Percentiles rank a stretch among this genome's conserved stretches.
These are phyloP conservation scores for Ephydatia muelleri DNA, from an alignment of 37 sponge, comb jelly and placozoan genomes.

Conservation along the genomic window DNA sequence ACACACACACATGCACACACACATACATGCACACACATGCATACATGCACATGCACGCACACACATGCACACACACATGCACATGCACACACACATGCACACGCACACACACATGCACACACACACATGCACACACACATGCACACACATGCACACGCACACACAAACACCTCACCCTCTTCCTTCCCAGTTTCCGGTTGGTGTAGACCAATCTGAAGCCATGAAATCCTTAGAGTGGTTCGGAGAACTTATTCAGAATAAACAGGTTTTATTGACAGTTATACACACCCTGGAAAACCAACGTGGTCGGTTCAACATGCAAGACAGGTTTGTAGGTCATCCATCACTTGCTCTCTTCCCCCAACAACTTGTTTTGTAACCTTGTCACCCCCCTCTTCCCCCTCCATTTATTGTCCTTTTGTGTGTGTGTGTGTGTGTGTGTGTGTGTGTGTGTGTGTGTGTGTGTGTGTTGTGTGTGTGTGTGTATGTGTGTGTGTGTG, in stretches of 20 bases:
- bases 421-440: too few species aligned
- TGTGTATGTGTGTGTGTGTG: too few species aligned
- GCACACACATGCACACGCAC: not conserved
- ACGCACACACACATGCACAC: too few species aligned
- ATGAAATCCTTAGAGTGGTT: slow-evolving; percentile 7
- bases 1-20: not conserved
- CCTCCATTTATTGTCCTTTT: too few species aligned
- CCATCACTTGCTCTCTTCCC: too few species aligned
- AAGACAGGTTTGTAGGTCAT: slow-evolving; percentile 23
- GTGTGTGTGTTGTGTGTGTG: too few species aligned
- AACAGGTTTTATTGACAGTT: slow-evolving; percentile 63
- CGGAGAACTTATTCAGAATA: slow-evolving; percentile 54
- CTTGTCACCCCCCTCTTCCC: not conserved
- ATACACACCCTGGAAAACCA: slow-evolving; percentile 66
- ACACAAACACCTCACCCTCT: not conserved
- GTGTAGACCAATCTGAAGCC: not conserved
- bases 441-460: too few species aligned
- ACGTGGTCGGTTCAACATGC: slow-evolving; percentile 21
- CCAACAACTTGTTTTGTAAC: not conserved
- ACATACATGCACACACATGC: too few species aligned
- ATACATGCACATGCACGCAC: too few species aligned
- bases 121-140: too few species aligned
- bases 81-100: too few species aligned
- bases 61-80: too few species aligned
- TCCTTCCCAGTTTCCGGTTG: not conserved